Evolutionary conservation across 2,888 invertebrate species (phyloP).

Genomic region (Sabatieria punctata): DNA sequence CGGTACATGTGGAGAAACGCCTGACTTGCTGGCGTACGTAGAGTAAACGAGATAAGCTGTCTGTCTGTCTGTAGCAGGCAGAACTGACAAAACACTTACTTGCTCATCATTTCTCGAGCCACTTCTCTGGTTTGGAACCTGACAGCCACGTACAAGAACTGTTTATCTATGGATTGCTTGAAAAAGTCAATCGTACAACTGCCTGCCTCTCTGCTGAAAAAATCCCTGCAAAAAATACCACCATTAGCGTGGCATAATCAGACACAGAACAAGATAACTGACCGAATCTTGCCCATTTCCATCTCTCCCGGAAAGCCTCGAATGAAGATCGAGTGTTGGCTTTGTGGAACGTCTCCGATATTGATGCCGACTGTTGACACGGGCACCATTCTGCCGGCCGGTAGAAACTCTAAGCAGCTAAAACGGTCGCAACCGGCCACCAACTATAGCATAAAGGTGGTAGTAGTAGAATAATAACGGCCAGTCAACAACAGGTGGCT

Average conservation of each 20-base stretch:
- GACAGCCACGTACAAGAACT: constrained; percentile 7
- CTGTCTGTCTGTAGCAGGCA: too few species aligned
- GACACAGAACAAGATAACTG: background rate
- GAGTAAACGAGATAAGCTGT: too few species aligned
- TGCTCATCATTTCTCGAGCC: constrained; percentile 8
- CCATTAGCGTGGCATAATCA: background rate
- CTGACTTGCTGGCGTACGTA: too few species aligned
- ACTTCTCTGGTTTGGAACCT: constrained; percentile 10
- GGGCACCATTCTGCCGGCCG: too few species aligned
- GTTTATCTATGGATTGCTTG: constrained; percentile 7
- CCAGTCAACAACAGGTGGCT: too few species aligned
- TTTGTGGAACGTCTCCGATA: constrained; percentile 4
- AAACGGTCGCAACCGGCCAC: too few species aligned
- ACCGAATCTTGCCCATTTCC: constrained; percentile 8
- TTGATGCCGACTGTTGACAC: too few species aligned
- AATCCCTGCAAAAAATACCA: constrained; percentile 6
- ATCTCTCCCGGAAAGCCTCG: constrained; percentile 9
- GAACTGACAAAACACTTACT: too few species aligned
- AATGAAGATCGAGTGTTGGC: constrained; percentile 10
- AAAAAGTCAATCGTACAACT: constrained; percentile 11
- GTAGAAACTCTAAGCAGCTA: too few species aligned
- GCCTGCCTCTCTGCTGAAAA: constrained; percentile 8
- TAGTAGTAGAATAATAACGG: too few species aligned
- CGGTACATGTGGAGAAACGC: too few species aligned
- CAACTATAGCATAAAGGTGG: too few species aligned